Conservation (phyloP, 2,888 invertebrate genomes). For the Phytoseiulus persimilis region DNA sequence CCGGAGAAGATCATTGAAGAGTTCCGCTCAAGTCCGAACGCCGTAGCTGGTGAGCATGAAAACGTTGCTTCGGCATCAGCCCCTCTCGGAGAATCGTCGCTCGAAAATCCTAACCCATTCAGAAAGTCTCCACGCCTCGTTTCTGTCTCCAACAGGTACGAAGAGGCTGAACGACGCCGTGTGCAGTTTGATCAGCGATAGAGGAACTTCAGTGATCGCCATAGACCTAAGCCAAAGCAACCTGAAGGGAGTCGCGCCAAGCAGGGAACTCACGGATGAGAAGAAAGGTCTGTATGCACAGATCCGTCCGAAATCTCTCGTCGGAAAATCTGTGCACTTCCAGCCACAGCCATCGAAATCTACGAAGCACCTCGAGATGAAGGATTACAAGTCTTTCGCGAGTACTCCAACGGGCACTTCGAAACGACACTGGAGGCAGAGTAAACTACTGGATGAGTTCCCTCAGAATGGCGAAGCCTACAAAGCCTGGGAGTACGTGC, state of each 20-base stretch:
- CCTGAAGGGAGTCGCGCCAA: neutral
- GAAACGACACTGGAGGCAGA: constrained; percentile 19
- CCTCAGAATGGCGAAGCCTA: constrained; percentile 64
- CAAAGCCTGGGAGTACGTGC: constrained; percentile 86
- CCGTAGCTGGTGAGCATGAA: constrained; percentile 7
- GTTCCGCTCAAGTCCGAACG: neutral
- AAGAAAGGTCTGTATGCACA: neutral
- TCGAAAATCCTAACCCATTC: too few relatives aligned
- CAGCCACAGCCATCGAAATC: neutral
- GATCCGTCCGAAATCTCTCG: neutral
- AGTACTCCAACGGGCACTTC: neutral
- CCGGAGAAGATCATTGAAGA: constrained; percentile 6
- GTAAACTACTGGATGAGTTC: constrained; percentile 23
- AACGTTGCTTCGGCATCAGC: neutral
- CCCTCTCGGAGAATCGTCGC: too few relatives aligned
- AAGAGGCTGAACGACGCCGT: constrained; percentile 22
- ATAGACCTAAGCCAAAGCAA: constrained; percentile 24
- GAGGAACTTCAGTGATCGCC: constrained; percentile 31
- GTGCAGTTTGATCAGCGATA: constrained; percentile 11
- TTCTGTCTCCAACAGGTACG: neutral
- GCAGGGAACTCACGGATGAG: neutral
- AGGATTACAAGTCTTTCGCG: neutral
- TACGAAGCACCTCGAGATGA: neutral
- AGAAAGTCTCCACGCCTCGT: too few relatives aligned
- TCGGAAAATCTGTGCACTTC: constrained; percentile 15